Conservation (phyloP, 1,140 invertebrate species). For the Muscidifurax raptorellus region DNA sequence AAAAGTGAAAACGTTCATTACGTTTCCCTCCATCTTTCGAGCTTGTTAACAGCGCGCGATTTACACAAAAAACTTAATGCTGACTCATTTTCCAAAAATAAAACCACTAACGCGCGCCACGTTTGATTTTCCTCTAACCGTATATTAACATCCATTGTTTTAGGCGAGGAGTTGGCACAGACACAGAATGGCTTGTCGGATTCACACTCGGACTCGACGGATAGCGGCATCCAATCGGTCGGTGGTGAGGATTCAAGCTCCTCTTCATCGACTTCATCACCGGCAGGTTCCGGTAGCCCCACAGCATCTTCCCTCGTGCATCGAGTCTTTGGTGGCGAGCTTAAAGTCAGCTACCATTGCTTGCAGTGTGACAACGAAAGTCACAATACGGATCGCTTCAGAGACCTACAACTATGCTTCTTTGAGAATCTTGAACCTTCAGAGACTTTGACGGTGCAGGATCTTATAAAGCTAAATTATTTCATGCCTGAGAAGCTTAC, state of each 20-base stretch:
- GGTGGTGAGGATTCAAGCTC: constrained; percentile 66
- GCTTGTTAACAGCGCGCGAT: background rate
- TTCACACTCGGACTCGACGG: constrained; percentile 73
- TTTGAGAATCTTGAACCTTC: constrained; percentile 79
- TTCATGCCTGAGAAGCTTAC: constrained; percentile 84
- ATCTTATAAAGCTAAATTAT: constrained; percentile 83
- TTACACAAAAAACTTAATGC: constrained; percentile 20
- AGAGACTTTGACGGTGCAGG: constrained; percentile 79
- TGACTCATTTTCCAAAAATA: constrained; percentile 50
- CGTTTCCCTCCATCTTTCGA: background rate
- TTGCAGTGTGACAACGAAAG: constrained; percentile 82
- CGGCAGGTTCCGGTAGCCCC: constrained; percentile 50
- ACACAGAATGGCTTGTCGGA: constrained; percentile 68
- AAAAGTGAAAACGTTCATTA: background rate
- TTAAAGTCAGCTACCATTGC: constrained; percentile 84
- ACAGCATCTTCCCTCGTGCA: constrained; percentile 77
- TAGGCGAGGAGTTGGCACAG: constrained; percentile 68
- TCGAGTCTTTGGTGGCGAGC: constrained; percentile 84
- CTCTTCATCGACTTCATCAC: constrained; percentile 16
- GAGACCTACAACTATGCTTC: constrained; percentile 88
- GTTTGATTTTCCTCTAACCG: background rate
- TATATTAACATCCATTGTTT: constrained; percentile 23
- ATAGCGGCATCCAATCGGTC: constrained; percentile 74
- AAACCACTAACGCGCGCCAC: constrained; percentile 12
- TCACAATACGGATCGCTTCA: constrained; percentile 84